Evolutionary conservation across 2,113 vertebrate species (phyloP), one percentile per base, ranked within the genome.

Genomic region (Cyphomyrus discorhynchus): DNA sequence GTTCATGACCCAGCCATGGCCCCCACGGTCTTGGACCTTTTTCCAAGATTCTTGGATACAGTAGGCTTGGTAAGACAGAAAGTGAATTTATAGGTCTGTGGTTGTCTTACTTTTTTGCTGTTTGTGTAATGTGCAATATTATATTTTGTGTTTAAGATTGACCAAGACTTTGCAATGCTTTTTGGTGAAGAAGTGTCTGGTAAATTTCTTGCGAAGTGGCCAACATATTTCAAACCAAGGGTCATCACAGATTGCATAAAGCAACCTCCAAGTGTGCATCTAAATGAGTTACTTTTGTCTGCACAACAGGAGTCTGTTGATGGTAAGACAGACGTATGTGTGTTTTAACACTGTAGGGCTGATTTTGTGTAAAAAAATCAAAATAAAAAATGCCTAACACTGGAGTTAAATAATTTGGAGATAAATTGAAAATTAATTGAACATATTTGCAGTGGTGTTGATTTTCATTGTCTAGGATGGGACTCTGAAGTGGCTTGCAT

Each of bases 181-280:
- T 53, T 53, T 52, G 50, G 50, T 53, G 52, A 19, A 19, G 52
- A 53, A 5, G 52, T 19, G 52, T 53, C 9, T 19, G 17, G 52
- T 13, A 53, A 53, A 53, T 53, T 53, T 19, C 15, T 91, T 70
- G 80, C 74, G 3, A 92, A 90, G 62, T 92, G 91, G 89, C 90
- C 88, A n/a, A 92, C 89, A 77, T 83, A 47, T 19, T 92, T 91
- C 70, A 92, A 89, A 84, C 85, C 88, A n/a, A 88, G 62, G 56
- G 39, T 92, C 24, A 90, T 88, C 31, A 42, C 89, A 58, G 80
- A 90, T 35, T 86, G 85, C 58, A 91, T 89, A 86, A 89, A 31
- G 17, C 88, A 90, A 31, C 85, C 49, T 45, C 56, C 19, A n/a
- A 74, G 77, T 58, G 3, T 13, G 70, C 87, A 83, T 90, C 42